Evolutionary conservation across 2,888 invertebrate genomes (phyloP).

Genomic region (Myathropa florea): DNA sequence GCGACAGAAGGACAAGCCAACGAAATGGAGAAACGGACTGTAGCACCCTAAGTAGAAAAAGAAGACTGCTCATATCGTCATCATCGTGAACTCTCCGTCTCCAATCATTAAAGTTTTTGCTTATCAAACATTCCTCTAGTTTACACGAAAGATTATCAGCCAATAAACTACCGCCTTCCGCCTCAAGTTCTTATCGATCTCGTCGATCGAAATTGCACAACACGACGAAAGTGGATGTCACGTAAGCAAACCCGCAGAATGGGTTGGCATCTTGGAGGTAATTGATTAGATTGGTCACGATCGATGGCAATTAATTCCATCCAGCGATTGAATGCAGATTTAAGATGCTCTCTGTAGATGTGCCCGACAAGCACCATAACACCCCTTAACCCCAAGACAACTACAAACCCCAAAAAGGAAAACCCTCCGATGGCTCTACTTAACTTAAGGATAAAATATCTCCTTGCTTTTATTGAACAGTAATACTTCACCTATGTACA

Average conservation of each 20-base stretch:
- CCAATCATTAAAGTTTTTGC: background rate
- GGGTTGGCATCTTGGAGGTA: background rate
- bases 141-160: background rate
- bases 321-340: too few species aligned
- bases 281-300: background rate
- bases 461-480: constrained; percentile 47
- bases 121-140: background rate
- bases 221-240: background rate
- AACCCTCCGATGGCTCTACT: constrained; percentile 1
- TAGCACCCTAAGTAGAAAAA: too few species aligned
- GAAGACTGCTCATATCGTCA: too few species aligned
- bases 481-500: constrained; percentile 63
- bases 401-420: background rate
- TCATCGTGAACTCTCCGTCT: background rate
- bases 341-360: too few species aligned
- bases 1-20: too few species aligned
- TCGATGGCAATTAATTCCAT: too few species aligned
- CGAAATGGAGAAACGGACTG: too few species aligned
- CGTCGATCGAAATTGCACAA: background rate
- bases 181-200: background rate
- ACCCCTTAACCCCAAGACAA: background rate
- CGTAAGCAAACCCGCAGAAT: background rate
- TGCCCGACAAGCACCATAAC: too few species aligned
- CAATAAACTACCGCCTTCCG: too few species aligned
- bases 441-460: constrained; percentile 34